Conservation (phyloP, 2,113 vertebrate species). For the Strigops habroptila region DNA sequence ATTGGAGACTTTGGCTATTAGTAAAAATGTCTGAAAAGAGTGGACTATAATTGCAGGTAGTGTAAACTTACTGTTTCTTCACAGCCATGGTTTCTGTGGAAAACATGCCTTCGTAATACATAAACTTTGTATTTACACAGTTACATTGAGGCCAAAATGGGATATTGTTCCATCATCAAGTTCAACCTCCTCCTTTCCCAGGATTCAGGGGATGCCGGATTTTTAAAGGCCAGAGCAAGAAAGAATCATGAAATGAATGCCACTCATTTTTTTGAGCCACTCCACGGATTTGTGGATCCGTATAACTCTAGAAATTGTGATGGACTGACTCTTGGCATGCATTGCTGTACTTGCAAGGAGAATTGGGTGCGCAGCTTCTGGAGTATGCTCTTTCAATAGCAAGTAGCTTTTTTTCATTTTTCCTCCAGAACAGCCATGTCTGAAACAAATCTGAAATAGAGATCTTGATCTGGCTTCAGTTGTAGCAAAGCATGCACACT, state of each 20-base stretch:
- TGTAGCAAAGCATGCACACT: neutral
- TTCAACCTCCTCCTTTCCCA: neutral
- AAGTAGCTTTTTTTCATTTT: neutral
- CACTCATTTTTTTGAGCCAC: neutral
- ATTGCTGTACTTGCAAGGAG: neutral
- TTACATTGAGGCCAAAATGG: neutral
- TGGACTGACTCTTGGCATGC: neutral
- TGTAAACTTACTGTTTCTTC: neutral
- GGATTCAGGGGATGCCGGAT: neutral
- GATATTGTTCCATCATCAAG: neutral
- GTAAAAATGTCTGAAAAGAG: neutral
- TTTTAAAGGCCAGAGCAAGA: neutral
- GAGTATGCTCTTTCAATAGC: neutral
- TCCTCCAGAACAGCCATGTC: neutral
- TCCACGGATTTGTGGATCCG: neutral
- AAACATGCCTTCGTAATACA: neutral
- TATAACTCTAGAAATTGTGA: neutral
- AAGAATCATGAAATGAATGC: neutral
- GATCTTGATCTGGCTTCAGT: neutral
- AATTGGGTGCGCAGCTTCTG: neutral
- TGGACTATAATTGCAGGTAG: neutral
- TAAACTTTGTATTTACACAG: neutral
- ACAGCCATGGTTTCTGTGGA: neutral
- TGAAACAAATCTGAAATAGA: neutral
- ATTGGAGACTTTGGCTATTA: neutral